Conservation (phyloP, 2,888 invertebrate species). For the Apamea crenata region DNA sequence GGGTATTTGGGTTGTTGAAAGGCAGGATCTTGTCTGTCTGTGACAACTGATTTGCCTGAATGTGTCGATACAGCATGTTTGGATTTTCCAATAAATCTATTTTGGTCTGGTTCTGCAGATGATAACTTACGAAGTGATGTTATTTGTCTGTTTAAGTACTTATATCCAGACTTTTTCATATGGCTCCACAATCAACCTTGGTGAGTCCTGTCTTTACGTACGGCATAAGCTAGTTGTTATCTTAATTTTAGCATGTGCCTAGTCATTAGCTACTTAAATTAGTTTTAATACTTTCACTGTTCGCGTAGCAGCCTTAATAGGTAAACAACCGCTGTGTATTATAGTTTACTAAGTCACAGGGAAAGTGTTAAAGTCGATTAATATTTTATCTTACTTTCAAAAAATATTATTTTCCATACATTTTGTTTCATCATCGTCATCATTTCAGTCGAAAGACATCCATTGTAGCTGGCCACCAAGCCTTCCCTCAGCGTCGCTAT, state of each 20-base stretch:
- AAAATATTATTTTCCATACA: background rate
- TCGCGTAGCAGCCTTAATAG: background rate
- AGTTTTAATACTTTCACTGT: constrained; percentile 13
- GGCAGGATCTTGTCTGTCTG: constrained; percentile 46
- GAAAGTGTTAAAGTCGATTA: background rate
- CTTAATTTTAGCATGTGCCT: background rate
- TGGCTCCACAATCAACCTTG: background rate
- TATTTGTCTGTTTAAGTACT: background rate
- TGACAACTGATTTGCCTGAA: constrained; percentile 14
- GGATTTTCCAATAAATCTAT: background rate
- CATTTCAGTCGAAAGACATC: background rate
- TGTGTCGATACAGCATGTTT: background rate
- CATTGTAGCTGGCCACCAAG: background rate
- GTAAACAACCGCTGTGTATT: constrained; percentile 10
- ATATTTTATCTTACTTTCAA: background rate
- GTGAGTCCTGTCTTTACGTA: background rate
- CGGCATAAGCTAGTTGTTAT: background rate
- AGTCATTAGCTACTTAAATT: background rate
- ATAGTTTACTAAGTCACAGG: background rate
- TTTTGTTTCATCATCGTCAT: background rate
- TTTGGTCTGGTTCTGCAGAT: background rate
- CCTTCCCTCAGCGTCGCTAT: background rate
- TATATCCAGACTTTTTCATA: too few relatives aligned
- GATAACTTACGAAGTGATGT: background rate
- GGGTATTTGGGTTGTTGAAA: constrained; percentile 56